These are phyloP conservation scores for Lemur catta DNA, from an alignment of 2,797 vertebrate species.

Conservation along the genomic window DNA sequence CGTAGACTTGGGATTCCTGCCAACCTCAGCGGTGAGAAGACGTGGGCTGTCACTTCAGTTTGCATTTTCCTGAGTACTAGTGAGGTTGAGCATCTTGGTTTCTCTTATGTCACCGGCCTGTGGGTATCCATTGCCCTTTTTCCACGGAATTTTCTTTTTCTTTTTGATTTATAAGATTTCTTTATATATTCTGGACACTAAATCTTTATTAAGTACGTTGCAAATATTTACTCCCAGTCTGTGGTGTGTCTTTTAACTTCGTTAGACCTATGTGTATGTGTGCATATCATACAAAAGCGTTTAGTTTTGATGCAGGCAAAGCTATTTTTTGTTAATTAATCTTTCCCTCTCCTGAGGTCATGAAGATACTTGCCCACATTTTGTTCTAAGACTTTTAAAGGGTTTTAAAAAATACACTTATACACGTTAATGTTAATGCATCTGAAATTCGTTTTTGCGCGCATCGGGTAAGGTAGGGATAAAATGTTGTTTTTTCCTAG, in stretches of 20 bases:
- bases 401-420: neutral
- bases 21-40: neutral
- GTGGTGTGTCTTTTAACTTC: neutral
- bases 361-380: neutral
- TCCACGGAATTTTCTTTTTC: neutral
- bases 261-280: neutral
- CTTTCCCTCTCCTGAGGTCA: neutral
- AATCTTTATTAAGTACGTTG: neutral
- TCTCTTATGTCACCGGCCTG: neutral
- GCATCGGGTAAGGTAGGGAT: neutral
- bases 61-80: neutral
- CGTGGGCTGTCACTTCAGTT: neutral
- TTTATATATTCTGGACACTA: neutral
- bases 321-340: neutral
- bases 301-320: neutral
- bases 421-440: neutral
- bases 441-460: neutral
- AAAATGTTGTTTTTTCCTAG: neutral
- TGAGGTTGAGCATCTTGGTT: neutral
- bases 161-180: neutral
- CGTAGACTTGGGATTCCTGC: neutral
- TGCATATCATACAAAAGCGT: neutral
- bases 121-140: neutral
- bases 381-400: neutral
- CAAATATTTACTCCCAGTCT: neutral